Base-by-base conservation (phyloP, 2,888 invertebrate genomes). In the Geophilus truncorum region DNA sequence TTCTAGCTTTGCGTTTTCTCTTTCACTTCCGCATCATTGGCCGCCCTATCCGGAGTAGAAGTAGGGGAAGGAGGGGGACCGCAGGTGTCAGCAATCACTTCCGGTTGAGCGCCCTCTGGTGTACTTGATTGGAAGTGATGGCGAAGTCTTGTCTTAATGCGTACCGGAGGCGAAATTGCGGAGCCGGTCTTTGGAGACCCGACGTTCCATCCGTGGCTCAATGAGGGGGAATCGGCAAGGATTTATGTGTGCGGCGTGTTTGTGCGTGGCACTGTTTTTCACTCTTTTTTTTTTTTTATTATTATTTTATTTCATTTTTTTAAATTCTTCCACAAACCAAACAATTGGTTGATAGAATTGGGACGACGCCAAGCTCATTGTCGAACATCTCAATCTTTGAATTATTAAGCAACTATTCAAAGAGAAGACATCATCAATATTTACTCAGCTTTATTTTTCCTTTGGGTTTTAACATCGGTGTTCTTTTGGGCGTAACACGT, bases 1-100 rank as follows among this genome's bases (percentile, higher is more conserved):
- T 45, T 70, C 70, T 70, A 28, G 70, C 70, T 70, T 70, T 70
- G 70, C 70, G 70, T 70, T 70, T 70, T 70, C 70, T 70, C 70
- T 70, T 70, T 70, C 70, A 70, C 70, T 70, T 70, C 70, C 70
- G 70, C 70, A 70, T 70, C 70, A 70, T 70, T 70, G 70, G 70
- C 70, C 70, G 70, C 70, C 70, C 70, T n/a, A 70, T 25, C 70
- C 70, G 70, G 28, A 28, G 70, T 70, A 70, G 51, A 70, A 70
- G 70, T 23, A 28, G 70, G 70, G 70, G 70, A 70, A 25, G 70
- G 28, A 70, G 70, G 70, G 45, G 70, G 70, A 70, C 70, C 70
- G 70, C 70, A 70, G 70, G 70, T 70, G 70, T 70, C 70, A 70
- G 70, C 70, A 70, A 70, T 70, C 70, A 70, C 70, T 70, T 70